Evolutionary conservation across 2,113 vertebrate genomes (phyloP), one percentile per base, ranked within the genome.

Genomic region (Crotalus horridus): DNA sequence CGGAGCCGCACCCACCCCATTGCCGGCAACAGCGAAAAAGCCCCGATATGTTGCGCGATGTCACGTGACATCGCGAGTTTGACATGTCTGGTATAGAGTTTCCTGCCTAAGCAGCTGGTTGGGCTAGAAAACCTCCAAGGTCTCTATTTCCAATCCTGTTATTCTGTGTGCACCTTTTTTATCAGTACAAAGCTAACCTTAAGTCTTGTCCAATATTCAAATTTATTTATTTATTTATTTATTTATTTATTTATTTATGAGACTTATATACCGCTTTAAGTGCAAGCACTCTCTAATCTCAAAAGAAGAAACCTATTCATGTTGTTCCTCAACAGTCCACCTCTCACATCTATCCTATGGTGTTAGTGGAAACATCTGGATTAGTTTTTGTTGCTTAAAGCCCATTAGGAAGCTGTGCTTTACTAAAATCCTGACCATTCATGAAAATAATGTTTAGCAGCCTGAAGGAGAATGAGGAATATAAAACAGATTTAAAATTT

Each of bases 311-410:
- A 87, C 39, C 56, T 93, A 33, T 85, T 91, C 61, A 64, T 92
- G 56, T 85, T 48, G 51, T 69, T 61, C 89, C n/a, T 87, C 33
- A 61, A 54, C 48, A 69, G 9, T 92, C 61, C 8, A 4, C 20
- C 43, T 58, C 90, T 64, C 51, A 24, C 88, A 89, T 92, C 88
- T 92, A 64, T 90, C 81, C 88, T 87, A 33, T 87, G 90, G 48
- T 58, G 55, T 89, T 91, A 92, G 88, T 92, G 33, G 51, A 87
- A 94, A 92, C 90, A 92, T 94, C 88, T 94, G 90, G 93, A 90
- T 29, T 54, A 54, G 48, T 58, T 89, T 64, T 89, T 64, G 55
- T 93, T 93, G 55, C 89, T 69, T 94, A 87, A 89, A 33, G 12
- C 53, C 12, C 55, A 17, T 24, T 7, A 55, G 39, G 39, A 46